phyloP scores from a whole-genome alignment of 2,113 vertebrate species.

The Microtus richardsoni region DNA sequence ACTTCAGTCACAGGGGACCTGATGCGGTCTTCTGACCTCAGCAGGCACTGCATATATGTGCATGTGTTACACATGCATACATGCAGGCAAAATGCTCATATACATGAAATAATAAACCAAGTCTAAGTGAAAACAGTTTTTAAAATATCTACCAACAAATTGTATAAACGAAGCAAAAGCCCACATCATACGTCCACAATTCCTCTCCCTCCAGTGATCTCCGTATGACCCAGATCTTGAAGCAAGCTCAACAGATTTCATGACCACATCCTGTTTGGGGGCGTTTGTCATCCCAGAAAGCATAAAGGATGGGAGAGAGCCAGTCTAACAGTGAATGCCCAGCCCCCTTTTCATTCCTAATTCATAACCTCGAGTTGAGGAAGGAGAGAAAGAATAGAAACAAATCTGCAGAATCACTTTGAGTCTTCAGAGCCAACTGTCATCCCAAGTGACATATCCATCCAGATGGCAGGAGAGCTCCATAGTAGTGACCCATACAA shows the following conservation, averaged over 20 bases:
- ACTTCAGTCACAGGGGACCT: background rate
- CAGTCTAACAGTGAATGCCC: background rate
- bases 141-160: background rate
- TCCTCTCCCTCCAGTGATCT: background rate
- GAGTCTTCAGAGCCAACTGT: background rate
- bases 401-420: conserved; percentile 17
- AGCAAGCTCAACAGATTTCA: background rate
- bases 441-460: background rate
- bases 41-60: too few relatives aligned
- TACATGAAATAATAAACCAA: background rate
- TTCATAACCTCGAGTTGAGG: background rate
- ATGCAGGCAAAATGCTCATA: background rate
- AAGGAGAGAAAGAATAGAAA: background rate
- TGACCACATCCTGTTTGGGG: background rate
- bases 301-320: background rate
- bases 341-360: background rate
- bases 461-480: background rate
- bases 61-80: background rate
- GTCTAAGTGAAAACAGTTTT: background rate
- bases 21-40: background rate
- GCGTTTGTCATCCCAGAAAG: background rate
- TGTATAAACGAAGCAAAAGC: conserved; percentile 32
- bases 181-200: background rate
- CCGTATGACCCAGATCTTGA: background rate
- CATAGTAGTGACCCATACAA: background rate